Base-by-base conservation (phyloP, 2,888 invertebrate species). In the Unio pictorum region DNA sequence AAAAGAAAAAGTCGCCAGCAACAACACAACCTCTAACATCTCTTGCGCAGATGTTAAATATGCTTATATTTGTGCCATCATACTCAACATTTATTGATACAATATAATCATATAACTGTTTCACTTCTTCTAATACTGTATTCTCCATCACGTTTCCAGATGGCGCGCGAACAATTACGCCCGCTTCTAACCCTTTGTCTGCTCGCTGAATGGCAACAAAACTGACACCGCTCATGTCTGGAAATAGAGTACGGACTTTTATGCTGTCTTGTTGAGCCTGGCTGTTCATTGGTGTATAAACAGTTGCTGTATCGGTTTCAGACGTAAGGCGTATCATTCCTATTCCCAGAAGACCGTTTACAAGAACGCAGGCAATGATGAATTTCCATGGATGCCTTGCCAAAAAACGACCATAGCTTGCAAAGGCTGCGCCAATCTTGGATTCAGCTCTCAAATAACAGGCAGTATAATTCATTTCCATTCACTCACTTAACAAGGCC, bases 221-320 rank as follows among this genome's bases (percentile, higher is more conserved):
- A 56, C 68, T 71, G 18, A 70, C 62, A 4, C 74, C 75, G 26
- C 75, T 74, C 56, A 60, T 66, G 61, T 78, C 79, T 15, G 81
- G 79, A 66, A 80, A 82, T n/a, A 80, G 54, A 1, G 34, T 55
- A 23, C 61, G 45, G 1, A 81, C 61, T 28, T 57, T 66, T 18
- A 70, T 68, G 60, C 75, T 74, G 56, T 86, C 84, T 58, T 74
- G 70, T 20, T 69, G 64, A 8, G 86, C 81, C 26, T 77, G 81
- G 23, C 72, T 69, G 6, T 65, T 64, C 54, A 62, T 58, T 26
- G 75, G 75, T n/a, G 71, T 73, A 26, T 75, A 75, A 17, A 69
- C 59, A 23, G 57, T 58, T 54, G 72, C 71, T 17, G 67, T 61
- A 58, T 68, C 71, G 23, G 66, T 59, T 8, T 72, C 71, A 17